Percentiles rank a stretch among this genome's conserved stretches.
Evolutionary conservation across 2,888 invertebrate species (phyloP).

Genomic region (Temnothorax rugatulus): DNA sequence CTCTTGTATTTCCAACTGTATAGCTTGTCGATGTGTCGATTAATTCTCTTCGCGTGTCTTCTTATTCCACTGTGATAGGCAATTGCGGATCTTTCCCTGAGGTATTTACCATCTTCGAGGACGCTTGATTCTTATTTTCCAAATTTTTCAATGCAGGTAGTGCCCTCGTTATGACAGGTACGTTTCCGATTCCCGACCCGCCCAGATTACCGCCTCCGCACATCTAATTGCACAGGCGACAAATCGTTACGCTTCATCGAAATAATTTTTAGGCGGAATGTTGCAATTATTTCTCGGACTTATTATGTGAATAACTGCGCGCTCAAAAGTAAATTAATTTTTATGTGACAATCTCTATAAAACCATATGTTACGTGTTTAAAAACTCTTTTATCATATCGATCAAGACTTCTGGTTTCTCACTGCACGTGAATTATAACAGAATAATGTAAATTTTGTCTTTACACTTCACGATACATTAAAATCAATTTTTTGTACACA

Average conservation of each 20-base stretch:
- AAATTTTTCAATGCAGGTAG: constrained; percentile 72
- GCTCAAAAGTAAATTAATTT: neutral
- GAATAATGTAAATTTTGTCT: neutral
- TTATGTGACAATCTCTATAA: neutral
- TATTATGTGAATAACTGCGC: neutral
- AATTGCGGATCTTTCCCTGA: constrained; percentile 73
- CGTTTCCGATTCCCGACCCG: constrained; percentile 72
- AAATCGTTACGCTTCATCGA: neutral
- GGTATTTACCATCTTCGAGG: constrained; percentile 69
- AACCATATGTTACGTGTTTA: neutral
- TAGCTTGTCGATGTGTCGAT: constrained; percentile 12
- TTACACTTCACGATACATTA: neutral
- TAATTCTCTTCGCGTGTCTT: neutral
- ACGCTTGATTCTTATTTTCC: constrained; percentile 73
- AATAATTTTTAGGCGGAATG: neutral
- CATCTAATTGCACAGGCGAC: constrained; percentile 63
- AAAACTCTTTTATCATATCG: neutral
- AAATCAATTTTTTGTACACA: neutral
- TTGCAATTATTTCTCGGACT: neutral
- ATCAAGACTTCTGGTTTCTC: neutral
- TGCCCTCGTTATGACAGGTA: constrained; percentile 71
- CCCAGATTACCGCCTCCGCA: constrained; percentile 67
- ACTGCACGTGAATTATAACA: neutral
- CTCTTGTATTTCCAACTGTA: constrained; percentile 24
- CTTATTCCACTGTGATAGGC: constrained; percentile 61